Base-by-base conservation (phyloP, 2,113 vertebrate genomes). In the Benitochromis conjunctus region DNA sequence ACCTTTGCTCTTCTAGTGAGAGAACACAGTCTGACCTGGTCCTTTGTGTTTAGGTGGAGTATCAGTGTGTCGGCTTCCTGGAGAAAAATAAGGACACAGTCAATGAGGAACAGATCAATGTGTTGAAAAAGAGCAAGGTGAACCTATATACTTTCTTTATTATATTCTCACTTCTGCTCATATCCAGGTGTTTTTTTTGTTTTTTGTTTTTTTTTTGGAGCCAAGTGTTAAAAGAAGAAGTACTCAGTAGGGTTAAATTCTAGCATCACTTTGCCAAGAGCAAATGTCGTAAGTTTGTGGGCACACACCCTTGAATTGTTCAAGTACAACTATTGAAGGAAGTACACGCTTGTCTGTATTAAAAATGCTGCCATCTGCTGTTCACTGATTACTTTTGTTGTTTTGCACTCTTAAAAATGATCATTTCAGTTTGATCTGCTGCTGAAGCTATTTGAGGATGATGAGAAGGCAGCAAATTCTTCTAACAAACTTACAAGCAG, bases 11-110 rank as follows among this genome's bases (percentile, higher is more conserved):
- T 80, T 21, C 85, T 43, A 85, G 31, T 79, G 11, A 60, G 57
- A 55, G 58, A 71, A 64, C 41, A 57, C 77, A 76, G 24, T 91
- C 64, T 88, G 64, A 80, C 41, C n/a, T 83, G 41, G 7, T 55
- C 12, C 41, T 87, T 84, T 90, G 81, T 92, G 34, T 62, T 85
- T 91, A 99, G 99, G 99, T 99, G 93, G 98, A 99, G 90, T 99
- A 99, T 91, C 97, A 98, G 38, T 99, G 99, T 93, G 97, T 97
- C 76, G 97, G 99, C 46, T 99, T 99, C 96, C 94, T 99, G 91
- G 99, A 99, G 95, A 99, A 99, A 96, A 99, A 99, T 95, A 99
- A 98, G 95, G 98, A 99, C 92, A 99, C 98, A 0, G 97, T 99
- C 87, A 99, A 98, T 92, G 97, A 98, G 94, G 98, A 99, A 92